Percentiles rank a stretch among this genome's conserved stretches.
Conservation (phyloP, 2,113 vertebrate species). For the Ceuthmochares aereus region DNA sequence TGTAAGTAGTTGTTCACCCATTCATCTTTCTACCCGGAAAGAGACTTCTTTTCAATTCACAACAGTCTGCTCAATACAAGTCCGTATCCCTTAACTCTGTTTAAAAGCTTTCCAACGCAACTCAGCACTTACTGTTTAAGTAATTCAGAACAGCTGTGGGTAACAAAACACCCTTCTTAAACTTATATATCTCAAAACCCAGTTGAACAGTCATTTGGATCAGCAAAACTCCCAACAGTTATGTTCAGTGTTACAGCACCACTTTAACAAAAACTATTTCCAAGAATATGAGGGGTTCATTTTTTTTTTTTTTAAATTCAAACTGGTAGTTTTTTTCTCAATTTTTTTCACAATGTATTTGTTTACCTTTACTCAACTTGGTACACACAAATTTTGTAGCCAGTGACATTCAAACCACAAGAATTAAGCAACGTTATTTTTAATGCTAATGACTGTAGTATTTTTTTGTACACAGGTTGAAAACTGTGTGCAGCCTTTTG, state of each 20-base stretch:
- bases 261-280: neutral
- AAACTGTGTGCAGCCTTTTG: neutral
- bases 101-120: neutral
- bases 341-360: neutral
- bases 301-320: neutral
- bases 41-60: neutral
- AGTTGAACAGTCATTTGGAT: neutral
- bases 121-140: neutral
- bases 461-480: neutral
- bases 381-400: neutral
- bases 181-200: neutral
- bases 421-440: neutral
- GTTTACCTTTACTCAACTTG: neutral
- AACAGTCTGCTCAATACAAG: neutral
- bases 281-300: neutral
- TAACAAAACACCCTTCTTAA: neutral
- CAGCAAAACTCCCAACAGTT: neutral
- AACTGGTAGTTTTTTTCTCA: neutral
- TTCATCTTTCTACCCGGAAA: neutral
- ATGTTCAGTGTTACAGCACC: neutral
- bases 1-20: neutral
- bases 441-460: neutral
- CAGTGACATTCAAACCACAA: neutral
- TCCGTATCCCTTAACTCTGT: neutral
- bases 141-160: neutral